Evolutionary conservation across 2,113 vertebrate genomes (phyloP), one percentile per base, ranked within the genome.

Genomic region (Miniopterus natalensis): DNA sequence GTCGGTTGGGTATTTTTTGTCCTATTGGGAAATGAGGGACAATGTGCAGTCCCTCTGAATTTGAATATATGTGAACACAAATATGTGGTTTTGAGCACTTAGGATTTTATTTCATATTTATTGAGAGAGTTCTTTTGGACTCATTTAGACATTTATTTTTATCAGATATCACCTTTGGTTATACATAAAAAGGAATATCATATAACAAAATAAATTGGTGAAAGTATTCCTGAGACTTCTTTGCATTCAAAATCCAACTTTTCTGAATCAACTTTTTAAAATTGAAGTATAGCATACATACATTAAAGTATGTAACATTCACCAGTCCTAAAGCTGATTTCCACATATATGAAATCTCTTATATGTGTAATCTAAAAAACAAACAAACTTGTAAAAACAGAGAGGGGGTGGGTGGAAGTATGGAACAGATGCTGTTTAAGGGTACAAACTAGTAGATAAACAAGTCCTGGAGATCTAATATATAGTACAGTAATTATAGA

Each of bases 61-160:
- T 83, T 51, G 77, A 70, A 88, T 71, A 63, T n/a, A 7, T 77
- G 1, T 66, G 53, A 40, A 51, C 47, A 73, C 51, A 78, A 63
- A 57, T 78, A 59, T 75, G 47, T 77, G 29, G 31, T 75, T 92
- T 57, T 45, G 15, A 61, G 51, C 55, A 92, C 70, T 94, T 78
- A 45, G 25, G 63, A 61, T 75, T 91, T 81, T 77, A 87, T 94
- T 94, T 87, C 42, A 88, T 83, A 40, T 77, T 87, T 83, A 96
- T 21, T 63, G 42, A 53, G 61, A 91, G 51, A 63, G 5, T 63
- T 78, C 3, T 96, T 74, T 87, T 57, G 59, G 36, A 29, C 17
- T 77, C 78, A 49, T n/a, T 40, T 57, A 66, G n/a, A 70, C 25
- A 70, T 84, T 66, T 85, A 10, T 86, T 84, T 84, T 78, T 92